Base-by-base conservation (phyloP, 2,888 invertebrate genomes). In the Noctua pronuba region DNA sequence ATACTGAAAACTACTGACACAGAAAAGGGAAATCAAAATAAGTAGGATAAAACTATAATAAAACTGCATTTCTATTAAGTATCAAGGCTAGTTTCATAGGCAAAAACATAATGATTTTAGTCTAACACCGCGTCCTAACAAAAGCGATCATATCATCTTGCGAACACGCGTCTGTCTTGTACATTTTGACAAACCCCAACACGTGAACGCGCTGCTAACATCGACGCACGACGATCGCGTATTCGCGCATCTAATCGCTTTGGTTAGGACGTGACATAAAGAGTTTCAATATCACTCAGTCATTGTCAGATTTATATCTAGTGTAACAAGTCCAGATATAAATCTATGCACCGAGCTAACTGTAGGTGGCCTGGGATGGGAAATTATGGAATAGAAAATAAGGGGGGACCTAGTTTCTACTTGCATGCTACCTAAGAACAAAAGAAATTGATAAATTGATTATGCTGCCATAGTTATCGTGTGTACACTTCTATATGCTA, bases 261-360 rank as follows among this genome's bases (percentile, higher is more conserved):
- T 41, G 16, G 41, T 65, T 65, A 65, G 41, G 16, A 1, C 41
- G n/a, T 41, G 62, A 62, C 62, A 64, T 21, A 41, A 41, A 65
- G 44, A 41, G 35, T 79, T 80, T 75, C 60, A 79, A 79, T 80
- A 73, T 38, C 44, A 72, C 55, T 84, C 66, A 81, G 79, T 77
- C 85, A 81, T 81, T 79, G 73, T 88, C 76, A 81, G 84, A 86
- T 86, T 84, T 86, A 13, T 76, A 88, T 80, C 77, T 77, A 55
- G 49, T 52, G 49, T 55, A 73, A 84, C 62, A 74, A 71, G 82
- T 77, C 67, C 44, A 84, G 82, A 88, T 84, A 78, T 46, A 31
- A 80, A 86, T 88, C 87, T 76, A 64, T 80, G 68, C 72, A 79
- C 44, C 62, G 21, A 78, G 67, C 58, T 73, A 76, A 85, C 75